Conservation (phyloP, 2,113 vertebrate species). For the Empidonax alnorum region DNA sequence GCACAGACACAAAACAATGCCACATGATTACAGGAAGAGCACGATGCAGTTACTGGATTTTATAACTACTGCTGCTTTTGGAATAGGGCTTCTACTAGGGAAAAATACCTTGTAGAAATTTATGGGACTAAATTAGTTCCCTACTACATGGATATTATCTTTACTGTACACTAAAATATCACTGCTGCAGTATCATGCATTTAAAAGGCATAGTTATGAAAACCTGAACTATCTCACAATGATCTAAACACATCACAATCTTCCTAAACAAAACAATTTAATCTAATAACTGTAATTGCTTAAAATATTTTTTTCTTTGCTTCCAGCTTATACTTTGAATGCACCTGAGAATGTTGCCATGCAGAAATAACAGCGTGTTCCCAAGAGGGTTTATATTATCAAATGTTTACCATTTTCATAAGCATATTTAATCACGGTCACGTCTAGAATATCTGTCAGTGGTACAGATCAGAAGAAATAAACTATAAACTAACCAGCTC, state of each 20-base stretch:
- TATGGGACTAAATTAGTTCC: not conserved
- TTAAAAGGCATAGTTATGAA: constrained; percentile 27
- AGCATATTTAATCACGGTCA: constrained; percentile 48
- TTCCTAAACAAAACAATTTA: constrained; percentile 45
- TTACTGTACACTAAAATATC: constrained; percentile 3
- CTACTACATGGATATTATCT: constrained; percentile 5
- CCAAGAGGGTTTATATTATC: constrained; percentile 52
- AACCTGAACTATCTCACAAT: constrained; percentile 23
- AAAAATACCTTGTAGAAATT: not conserved
- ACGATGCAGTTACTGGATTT: not conserved
- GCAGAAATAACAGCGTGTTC: constrained; percentile 18
- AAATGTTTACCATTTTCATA: constrained; percentile 51
- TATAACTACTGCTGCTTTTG: not conserved
- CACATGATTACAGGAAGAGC: not conserved
- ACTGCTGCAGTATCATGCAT: not conserved
- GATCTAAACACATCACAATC: constrained; percentile 40
- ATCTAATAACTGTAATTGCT: constrained; percentile 57
- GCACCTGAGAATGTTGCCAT: constrained; percentile 50
- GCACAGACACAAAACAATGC: not conserved
- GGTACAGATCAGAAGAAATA: constrained; percentile 79
- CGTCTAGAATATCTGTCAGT: constrained; percentile 76
- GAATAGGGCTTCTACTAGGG: not conserved
- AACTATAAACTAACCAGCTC: constrained; percentile 68
- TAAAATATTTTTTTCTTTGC: constrained; percentile 32
- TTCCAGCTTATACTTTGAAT: constrained; percentile 13